Conservation (phyloP, 2,888 invertebrate species). For the Drosophila kanekoi region DNA sequence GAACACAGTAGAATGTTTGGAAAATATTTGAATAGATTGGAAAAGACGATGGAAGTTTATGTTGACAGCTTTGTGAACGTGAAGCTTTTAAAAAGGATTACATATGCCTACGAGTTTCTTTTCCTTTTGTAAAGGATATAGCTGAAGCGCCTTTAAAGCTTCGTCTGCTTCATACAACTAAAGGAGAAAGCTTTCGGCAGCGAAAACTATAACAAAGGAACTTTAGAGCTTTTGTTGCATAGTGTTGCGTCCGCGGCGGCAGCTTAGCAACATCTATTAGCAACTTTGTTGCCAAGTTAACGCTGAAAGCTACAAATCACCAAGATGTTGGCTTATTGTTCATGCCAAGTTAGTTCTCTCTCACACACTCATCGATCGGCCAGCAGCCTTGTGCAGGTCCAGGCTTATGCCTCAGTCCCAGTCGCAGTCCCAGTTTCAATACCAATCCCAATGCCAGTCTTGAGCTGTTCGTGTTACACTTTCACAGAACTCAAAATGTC, state of each 20-base stretch:
- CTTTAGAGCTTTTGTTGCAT: conserved; percentile 41
- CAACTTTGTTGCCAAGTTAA: conserved; percentile 70
- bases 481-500: conserved; percentile 81
- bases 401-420: conserved; percentile 1
- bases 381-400: conserved; percentile 31
- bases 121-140: too few species aligned
- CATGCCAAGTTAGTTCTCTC: conserved; percentile 48
- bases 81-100: too few species aligned
- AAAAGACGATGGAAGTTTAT: background rate
- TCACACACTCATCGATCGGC: conserved; percentile 19
- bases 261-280: conserved; percentile 71
- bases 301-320: conserved; percentile 76
- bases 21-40: background rate
- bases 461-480: conserved; percentile 68
- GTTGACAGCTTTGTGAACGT: too few species aligned
- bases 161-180: background rate
- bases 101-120: too few species aligned
- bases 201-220: conserved; percentile 17
- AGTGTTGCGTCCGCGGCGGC: conserved; percentile 28
- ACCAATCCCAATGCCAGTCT: conserved; percentile 12
- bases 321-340: conserved; percentile 73
- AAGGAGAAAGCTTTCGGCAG: conserved; percentile 27
- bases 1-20: conserved; percentile 7
- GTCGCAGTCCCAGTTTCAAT: background rate
- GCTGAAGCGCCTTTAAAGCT: background rate